Percentiles rank a stretch among this genome's conserved stretches.
Evolutionary conservation across 2,113 vertebrate genomes (phyloP).

Genomic region (Callipepla californica): DNA sequence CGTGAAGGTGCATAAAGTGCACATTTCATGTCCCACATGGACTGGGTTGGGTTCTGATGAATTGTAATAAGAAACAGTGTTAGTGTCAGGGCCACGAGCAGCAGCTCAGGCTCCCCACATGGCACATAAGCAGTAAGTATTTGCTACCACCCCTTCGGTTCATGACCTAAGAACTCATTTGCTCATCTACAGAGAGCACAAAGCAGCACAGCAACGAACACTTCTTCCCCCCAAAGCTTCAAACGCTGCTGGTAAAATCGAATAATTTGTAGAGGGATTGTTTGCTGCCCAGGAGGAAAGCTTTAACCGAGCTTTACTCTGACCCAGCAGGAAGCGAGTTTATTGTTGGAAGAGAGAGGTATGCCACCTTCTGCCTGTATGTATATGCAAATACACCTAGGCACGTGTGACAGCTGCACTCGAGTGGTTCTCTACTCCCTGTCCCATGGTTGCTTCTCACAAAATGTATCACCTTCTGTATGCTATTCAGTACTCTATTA

Average conservation of each 20-base stretch:
- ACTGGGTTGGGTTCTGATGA: not conserved
- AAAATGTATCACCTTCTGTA: not conserved
- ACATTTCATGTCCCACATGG: not conserved
- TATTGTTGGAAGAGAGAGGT: not conserved
- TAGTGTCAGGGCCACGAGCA: not conserved
- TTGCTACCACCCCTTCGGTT: not conserved
- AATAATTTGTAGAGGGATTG: not conserved
- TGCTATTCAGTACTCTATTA: not conserved
- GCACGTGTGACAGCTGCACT: not conserved
- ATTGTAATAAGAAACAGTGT: not conserved
- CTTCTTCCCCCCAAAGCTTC: not conserved
- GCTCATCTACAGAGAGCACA: constrained; percentile 10
- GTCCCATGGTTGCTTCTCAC: not conserved
- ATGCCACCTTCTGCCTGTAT: not conserved
- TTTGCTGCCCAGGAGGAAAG: not conserved
- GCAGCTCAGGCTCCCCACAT: not conserved
- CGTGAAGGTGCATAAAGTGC: not conserved
- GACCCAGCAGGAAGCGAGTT: not conserved
- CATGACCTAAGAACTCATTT: not conserved
- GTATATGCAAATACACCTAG: not conserved
- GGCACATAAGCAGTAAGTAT: not conserved
- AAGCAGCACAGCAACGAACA: not conserved
- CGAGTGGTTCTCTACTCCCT: not conserved
- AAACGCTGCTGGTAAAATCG: not conserved
- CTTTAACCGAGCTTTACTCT: not conserved